These are phyloP conservation scores for Drosophila merina DNA, from an alignment of 2,888 invertebrate genomes.

Conservation along the genomic window DNA sequence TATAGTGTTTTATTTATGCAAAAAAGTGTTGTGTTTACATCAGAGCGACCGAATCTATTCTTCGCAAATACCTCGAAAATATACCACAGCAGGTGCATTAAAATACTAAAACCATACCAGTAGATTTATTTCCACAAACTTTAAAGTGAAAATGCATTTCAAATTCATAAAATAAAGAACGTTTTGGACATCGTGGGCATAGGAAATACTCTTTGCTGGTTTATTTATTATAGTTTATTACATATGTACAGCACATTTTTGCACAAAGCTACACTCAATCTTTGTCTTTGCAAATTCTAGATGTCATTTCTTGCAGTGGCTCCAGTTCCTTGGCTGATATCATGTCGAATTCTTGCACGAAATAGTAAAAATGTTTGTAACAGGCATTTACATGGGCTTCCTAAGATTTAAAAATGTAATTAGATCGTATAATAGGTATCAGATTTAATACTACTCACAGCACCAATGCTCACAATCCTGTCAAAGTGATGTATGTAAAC, in stretches of 20 bases:
- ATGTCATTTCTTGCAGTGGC: conserved; percentile 91
- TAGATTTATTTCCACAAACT: neutral
- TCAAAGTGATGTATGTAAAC: conserved; percentile 98
- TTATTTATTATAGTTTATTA: conserved; percentile 11
- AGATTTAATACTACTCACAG: conserved; percentile 86
- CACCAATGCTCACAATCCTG: conserved; percentile 92
- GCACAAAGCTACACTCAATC: conserved; percentile 36
- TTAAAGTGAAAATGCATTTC: neutral
- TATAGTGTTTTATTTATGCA: neutral
- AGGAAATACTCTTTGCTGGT: conserved; percentile 6
- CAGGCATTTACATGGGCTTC: conserved; percentile 97
- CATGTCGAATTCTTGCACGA: conserved; percentile 93
- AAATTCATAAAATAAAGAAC: neutral
- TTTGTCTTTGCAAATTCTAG: conserved; percentile 88
- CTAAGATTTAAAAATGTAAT: conserved; percentile 50
- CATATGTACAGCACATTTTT: conserved; percentile 25
- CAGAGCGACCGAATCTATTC: conserved; percentile 7
- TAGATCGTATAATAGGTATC: neutral
- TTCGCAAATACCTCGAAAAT: neutral
- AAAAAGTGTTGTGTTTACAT: conserved; percentile 20
- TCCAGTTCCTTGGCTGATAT: conserved; percentile 93
- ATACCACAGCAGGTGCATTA: neutral
- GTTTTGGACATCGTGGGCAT: neutral
- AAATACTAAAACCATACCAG: conserved; percentile 11
- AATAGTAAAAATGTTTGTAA: conserved; percentile 97